phyloP scores from a whole-genome alignment of 1,140 invertebrate genomes.

The Scaptomyza pallida region DNA sequence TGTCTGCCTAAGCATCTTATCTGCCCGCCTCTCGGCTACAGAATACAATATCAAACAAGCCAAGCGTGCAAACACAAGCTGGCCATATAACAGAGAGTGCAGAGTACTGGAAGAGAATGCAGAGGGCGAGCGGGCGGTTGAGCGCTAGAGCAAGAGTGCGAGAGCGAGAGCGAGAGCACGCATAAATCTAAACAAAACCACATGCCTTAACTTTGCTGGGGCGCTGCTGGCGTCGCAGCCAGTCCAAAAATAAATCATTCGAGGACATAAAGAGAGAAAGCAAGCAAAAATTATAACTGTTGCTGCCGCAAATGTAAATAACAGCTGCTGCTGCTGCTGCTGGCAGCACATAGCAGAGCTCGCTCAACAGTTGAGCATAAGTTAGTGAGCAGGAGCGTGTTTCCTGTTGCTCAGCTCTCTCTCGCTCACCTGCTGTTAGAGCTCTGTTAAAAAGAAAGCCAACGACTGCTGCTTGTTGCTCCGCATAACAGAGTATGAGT shows the following conservation, averaged over 20 bases:
- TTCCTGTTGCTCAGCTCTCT: conserved; percentile 17
- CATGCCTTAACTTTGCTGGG: conserved; percentile 64
- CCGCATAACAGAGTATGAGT: conserved; percentile 14
- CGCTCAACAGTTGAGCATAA: conserved; percentile 43
- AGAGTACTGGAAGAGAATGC: background rate
- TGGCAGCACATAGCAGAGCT: conserved; percentile 26
- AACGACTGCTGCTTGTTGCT: conserved; percentile 32
- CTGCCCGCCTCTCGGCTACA: conserved; percentile 45
- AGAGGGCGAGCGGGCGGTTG: too few relatives aligned
- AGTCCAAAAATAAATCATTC: conserved; percentile 79
- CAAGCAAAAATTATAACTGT: conserved; percentile 82
- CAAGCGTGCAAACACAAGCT: conserved; percentile 70
- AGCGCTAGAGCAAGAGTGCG: background rate
- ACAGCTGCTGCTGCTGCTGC: conserved; percentile 60
- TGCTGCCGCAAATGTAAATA: conserved; percentile 78
- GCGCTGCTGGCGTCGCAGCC: conserved; percentile 35
- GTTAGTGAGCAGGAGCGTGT: conserved; percentile 5
- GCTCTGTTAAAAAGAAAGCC: conserved; percentile 26
- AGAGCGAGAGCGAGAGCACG: conserved; percentile 37
- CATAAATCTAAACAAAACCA: conserved; percentile 79
- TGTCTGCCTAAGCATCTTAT: conserved; percentile 70
- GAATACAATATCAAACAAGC: conserved; percentile 68
- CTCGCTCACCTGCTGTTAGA: conserved; percentile 30
- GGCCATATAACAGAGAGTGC: conserved; percentile 32
- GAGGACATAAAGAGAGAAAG: conserved; percentile 77